Base-by-base conservation (phyloP, 1,140 invertebrate species). In the Rhyacophila brunnea region DNA sequence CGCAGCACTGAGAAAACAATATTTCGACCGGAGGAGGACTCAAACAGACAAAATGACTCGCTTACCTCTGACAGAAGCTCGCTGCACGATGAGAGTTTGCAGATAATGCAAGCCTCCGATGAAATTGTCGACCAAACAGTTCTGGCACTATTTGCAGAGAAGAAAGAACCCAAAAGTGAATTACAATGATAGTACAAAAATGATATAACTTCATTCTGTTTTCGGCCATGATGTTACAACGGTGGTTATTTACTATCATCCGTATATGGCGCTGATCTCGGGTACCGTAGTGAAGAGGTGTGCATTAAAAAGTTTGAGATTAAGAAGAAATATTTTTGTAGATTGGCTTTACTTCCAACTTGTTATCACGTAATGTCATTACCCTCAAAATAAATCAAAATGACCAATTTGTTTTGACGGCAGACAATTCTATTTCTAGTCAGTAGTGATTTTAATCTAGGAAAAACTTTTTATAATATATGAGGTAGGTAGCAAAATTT, bases 111-210 rank as follows among this genome's bases (percentile, higher is more conserved):
- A 43, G 14, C 10, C 1, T 14, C 47, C 2, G 46, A 44, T 43
- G 19, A 38, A 1, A 43, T 44, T 14, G 15, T 40, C n/a, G 44
- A 58, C 32, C 38, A 50, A 17, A 50, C 56, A 10, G 49, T 47
- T n/a, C 17, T 58, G 17, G 47, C 56, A n/a, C 15, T 58, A 15
- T 58, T 43, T 44, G 34, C 56, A 17, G 15, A 32, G 2, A 15
- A 32, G 7, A 36, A 52, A 19, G 18, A 52, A 15, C 6, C n/a
- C 6, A 35, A 7, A 35, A 35, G n/a, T 35, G n/a, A 35, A 35
- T 35, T 35, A 35, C 6, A 35, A n/a, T 6, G 6, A 35, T 35
- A n/a, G n/a, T n/a, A n/a, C n/a, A n/a, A n/a, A n/a, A n/a, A n/a
- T n/a, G n/a, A n/a, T n/a, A n/a, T n/a, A n/a, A n/a, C n/a, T n/a